These are phyloP conservation scores for Dendrocincla fuliginosa DNA, from an alignment of 2,797 vertebrate species.

Conservation along the genomic window DNA sequence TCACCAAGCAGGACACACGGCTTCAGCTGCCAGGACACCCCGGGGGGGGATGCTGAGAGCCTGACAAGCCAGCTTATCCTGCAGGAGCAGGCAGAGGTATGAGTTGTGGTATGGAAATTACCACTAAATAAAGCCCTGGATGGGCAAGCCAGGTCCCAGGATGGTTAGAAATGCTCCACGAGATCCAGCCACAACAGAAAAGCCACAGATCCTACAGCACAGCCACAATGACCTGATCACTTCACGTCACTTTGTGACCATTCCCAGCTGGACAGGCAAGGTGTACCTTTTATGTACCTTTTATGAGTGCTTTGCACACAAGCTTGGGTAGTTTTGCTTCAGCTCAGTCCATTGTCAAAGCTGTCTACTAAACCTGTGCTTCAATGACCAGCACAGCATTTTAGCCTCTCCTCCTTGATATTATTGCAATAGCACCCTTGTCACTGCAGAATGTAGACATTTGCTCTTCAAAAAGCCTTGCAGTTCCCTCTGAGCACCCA, in stretches of 20 bases:
- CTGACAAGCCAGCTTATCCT: background rate
- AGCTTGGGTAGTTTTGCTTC: background rate
- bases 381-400: background rate
- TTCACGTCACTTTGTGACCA: background rate
- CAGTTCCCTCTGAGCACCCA: background rate
- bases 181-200: background rate
- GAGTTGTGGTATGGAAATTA: background rate
- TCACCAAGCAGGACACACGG: background rate
- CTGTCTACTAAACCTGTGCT: background rate
- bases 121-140: background rate
- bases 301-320: rapidly evolving
- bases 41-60: background rate
- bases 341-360: background rate
- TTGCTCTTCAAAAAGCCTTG: background rate
- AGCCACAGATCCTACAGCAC: background rate
- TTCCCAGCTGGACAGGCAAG: background rate
- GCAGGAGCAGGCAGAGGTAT: background rate
- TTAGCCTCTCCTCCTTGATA: background rate
- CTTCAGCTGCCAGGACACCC: background rate
- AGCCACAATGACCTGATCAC: background rate
- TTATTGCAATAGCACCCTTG: background rate
- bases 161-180: background rate
- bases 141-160: background rate
- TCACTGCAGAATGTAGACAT: background rate
- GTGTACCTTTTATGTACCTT: too few species aligned